Evolutionary conservation across 1,140 invertebrate genomes (phyloP).

Genomic region (Drosophila parabipectinata): DNA sequence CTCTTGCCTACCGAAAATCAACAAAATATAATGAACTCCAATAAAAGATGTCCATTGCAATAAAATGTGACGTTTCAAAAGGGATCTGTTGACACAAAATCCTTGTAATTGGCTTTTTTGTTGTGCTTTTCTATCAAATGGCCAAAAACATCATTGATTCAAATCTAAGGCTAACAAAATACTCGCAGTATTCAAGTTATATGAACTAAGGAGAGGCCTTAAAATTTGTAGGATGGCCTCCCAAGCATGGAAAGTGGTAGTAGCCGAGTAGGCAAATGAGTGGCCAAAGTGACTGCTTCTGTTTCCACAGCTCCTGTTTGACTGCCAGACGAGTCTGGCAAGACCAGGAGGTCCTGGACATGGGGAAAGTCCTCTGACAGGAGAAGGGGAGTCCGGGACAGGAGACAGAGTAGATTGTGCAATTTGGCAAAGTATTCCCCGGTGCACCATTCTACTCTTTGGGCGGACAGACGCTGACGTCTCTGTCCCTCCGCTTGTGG

Average conservation of each 20-base stretch:
- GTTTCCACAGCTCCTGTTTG: slow-evolving; percentile 15
- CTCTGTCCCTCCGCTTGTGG: slow-evolving; percentile 1
- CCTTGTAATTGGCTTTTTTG: slow-evolving; percentile 31
- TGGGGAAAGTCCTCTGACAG: not conserved
- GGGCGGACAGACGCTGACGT: slow-evolving; percentile 17
- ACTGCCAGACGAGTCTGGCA: slow-evolving; percentile 40
- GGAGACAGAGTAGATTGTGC: slow-evolving; percentile 53
- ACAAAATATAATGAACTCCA: slow-evolving; percentile 19
- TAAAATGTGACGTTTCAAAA: slow-evolving; percentile 17
- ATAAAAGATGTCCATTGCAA: slow-evolving; percentile 30
- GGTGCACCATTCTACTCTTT: slow-evolving; percentile 70
- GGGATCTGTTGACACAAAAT: slow-evolving; percentile 23
- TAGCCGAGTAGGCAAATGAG: slow-evolving; percentile 68
- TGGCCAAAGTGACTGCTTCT: slow-evolving; percentile 34
- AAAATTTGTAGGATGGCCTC: not conserved
- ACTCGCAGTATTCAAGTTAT: not conserved
- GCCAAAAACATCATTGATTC: slow-evolving; percentile 28
- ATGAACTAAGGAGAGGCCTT: not conserved
- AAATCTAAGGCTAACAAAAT: slow-evolving; percentile 16
- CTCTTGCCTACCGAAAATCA: slow-evolving; percentile 16
- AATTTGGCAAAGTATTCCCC: slow-evolving; percentile 82
- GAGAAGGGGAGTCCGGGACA: not conserved
- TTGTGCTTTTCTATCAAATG: slow-evolving; percentile 17
- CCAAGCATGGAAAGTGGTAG: slow-evolving; percentile 38
- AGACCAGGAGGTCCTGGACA: not conserved